Evolutionary conservation across 30 jellyfish, hydroid and myxozoan species (phyloP).

Genomic region (Haliclystus octoradiatus): DNA sequence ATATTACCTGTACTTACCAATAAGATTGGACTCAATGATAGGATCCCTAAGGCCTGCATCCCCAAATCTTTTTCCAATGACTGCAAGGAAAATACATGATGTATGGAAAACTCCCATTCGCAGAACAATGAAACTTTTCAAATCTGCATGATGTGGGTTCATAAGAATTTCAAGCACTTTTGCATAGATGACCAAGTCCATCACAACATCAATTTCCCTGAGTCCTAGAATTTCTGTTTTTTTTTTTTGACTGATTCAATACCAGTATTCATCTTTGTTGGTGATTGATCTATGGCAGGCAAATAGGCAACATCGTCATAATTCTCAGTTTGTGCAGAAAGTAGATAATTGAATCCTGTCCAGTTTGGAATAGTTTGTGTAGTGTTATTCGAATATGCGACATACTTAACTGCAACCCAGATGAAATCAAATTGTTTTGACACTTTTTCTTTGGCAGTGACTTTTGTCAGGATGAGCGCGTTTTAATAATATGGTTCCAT

Average conservation of each 20-base stretch:
- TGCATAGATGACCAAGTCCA: conserved; percentile 11
- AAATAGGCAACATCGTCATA: neutral
- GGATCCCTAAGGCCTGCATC: conserved; percentile 6
- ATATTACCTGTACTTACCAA: neutral
- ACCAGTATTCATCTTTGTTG: conserved; percentile 11
- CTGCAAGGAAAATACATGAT: neutral
- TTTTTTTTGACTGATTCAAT: neutral
- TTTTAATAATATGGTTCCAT: no score
- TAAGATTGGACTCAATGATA: conserved; percentile 4
- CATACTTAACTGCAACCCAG: no score
- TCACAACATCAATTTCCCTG: neutral
- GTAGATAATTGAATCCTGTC: neutral
- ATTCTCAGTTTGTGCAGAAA: neutral
- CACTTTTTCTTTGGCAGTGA: no score
- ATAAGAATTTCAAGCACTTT: conserved; percentile 4
- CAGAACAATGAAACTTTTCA: conserved; percentile 1
- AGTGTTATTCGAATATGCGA: no score
- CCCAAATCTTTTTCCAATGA: conserved; percentile 6
- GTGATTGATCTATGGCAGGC: conserved; percentile 16
- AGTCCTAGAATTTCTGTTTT: conserved; percentile 5
- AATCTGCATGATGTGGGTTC: neutral
- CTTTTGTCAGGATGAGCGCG: no score
- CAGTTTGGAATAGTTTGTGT: neutral
- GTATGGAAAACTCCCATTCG: conserved; percentile 11
- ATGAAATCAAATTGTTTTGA: no score